A percentile compares a stretch with the other conserved stretches of the same genome.
Evolutionary conservation across 2,888 invertebrate genomes (phyloP).

Genomic region (Callyntrura guangdongensis): DNA sequence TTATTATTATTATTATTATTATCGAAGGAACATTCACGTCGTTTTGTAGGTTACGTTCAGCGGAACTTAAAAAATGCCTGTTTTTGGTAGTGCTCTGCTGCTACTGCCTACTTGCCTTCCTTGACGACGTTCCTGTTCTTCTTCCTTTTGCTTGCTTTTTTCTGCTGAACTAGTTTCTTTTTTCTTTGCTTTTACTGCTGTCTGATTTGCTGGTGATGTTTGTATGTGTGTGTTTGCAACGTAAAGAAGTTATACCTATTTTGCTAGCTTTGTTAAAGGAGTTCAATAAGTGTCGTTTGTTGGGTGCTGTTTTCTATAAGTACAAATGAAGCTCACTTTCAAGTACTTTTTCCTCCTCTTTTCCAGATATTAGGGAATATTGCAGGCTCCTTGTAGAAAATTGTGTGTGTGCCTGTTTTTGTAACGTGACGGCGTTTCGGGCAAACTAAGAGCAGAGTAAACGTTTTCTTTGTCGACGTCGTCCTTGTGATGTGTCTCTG

Average conservation of each 20-base stretch:
- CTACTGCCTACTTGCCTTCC: neutral
- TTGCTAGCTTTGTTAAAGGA: neutral
- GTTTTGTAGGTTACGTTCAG: neutral
- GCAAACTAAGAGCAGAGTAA: neutral
- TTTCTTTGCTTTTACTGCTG: neutral
- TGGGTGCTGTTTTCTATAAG: slow-evolving; percentile 16
- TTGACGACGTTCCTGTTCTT: slow-evolving; percentile 11
- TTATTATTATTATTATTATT: slow-evolving; percentile 22
- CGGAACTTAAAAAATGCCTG: slow-evolving; percentile 42
- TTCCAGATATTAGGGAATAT: slow-evolving; percentile 41
- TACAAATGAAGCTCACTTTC: slow-evolving; percentile 53
- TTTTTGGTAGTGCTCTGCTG: neutral
- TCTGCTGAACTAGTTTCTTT: slow-evolving; percentile 32
- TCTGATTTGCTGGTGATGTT: slow-evolving; percentile 65
- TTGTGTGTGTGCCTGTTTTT: neutral
- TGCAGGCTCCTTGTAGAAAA: neutral
- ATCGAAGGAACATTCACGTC: slow-evolving; percentile 22
- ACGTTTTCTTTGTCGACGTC: neutral
- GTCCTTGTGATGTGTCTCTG: slow-evolving; percentile 8
- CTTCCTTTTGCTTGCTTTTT: slow-evolving; percentile 13
- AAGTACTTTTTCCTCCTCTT: slow-evolving; percentile 32
- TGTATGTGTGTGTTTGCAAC: neutral
- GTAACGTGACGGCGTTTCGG: slow-evolving; percentile 9
- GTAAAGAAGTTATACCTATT: neutral
- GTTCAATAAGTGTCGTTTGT: slow-evolving; percentile 21